phyloP scores from a whole-genome alignment of 2,113 vertebrate genomes.

The Spea multiplicata region DNA sequence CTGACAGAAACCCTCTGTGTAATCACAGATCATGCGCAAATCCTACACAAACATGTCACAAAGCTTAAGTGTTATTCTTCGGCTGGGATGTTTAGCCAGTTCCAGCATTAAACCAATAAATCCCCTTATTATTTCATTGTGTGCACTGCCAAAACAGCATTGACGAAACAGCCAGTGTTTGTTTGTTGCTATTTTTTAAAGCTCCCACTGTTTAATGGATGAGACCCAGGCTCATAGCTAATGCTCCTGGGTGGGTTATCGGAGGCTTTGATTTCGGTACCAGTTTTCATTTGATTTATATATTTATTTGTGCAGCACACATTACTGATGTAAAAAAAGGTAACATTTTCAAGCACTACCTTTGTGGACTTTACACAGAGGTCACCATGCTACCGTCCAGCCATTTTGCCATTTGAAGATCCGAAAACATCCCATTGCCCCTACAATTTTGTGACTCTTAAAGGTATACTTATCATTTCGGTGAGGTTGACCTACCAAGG shows the following conservation, averaged over 20 bases:
- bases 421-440: too few species aligned
- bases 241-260: neutral
- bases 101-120: slow-evolving; percentile 27
- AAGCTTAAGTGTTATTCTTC: slow-evolving; percentile 38
- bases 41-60: slow-evolving; percentile 41
- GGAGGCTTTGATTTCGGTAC: neutral
- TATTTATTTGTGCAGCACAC: too few species aligned
- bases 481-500: too few species aligned
- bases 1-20: slow-evolving; percentile 37
- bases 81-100: slow-evolving; percentile 39
- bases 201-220: neutral
- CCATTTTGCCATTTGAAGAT: too few species aligned
- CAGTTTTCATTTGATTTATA: too few species aligned
- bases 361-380: too few species aligned
- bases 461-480: too few species aligned
- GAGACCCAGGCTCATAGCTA: too few species aligned
- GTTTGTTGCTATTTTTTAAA: slow-evolving; percentile 1
- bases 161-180: slow-evolving; percentile 15
- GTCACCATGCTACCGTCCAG: too few species aligned
- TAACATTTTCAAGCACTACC: too few species aligned
- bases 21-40: slow-evolving; percentile 40
- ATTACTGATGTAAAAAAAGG: too few species aligned
- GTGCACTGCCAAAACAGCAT: slow-evolving; percentile 14
- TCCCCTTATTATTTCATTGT: slow-evolving; percentile 43
- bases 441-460: too few species aligned